Evolutionary conservation across 2,113 vertebrate genomes (phyloP).

Genomic region (Elgaria multicarinata): DNA sequence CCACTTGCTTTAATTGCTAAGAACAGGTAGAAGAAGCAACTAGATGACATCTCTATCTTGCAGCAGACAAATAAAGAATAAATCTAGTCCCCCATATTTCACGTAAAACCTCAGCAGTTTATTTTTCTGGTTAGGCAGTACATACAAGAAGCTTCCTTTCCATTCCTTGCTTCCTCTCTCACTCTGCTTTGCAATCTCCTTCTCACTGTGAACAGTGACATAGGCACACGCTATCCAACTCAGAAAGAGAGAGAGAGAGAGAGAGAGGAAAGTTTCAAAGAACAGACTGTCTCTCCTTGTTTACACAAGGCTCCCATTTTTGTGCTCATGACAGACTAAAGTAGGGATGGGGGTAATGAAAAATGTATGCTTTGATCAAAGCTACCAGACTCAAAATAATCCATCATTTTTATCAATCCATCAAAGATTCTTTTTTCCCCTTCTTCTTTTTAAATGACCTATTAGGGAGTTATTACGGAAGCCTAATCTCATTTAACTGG

Average conservation of each 20-base stretch:
- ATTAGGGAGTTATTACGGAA: not conserved
- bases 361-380: constrained; percentile 28
- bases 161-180: constrained; percentile 42
- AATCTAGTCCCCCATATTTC: constrained; percentile 41
- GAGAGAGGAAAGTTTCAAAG: constrained; percentile 64
- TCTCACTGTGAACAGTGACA: not conserved
- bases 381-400: constrained; percentile 35
- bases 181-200: constrained; percentile 11
- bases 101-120: constrained; percentile 33
- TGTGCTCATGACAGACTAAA: constrained; percentile 1
- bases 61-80: constrained; percentile 52
- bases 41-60: constrained; percentile 71
- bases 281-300: constrained; percentile 41
- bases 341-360: constrained; percentile 8
- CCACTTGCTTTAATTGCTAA: constrained; percentile 74
- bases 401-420: not conserved
- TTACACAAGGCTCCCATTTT: constrained; percentile 35
- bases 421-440: not conserved
- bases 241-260: not conserved
- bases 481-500: constrained; percentile 8
- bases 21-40: constrained; percentile 68
- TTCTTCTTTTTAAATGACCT: not conserved
- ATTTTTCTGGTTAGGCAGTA: constrained; percentile 70
- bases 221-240: not conserved
- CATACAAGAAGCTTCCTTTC: constrained; percentile 42